Evolutionary conservation across 2,113 vertebrate genomes (phyloP).

Genomic region (Aythya baeri): DNA sequence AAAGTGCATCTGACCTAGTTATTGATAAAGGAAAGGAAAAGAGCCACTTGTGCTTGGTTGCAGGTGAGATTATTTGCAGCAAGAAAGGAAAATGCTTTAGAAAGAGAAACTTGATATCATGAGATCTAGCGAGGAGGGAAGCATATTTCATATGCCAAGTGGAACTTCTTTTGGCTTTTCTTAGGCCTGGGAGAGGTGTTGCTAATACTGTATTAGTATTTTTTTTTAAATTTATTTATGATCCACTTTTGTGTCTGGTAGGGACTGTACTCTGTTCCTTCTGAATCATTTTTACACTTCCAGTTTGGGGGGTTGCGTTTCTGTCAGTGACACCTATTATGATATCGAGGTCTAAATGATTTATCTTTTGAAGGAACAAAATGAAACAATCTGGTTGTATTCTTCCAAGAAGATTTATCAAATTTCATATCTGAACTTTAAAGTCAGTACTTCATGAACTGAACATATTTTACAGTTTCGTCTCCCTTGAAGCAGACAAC

Average conservation of each 20-base stretch:
- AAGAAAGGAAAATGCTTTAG: not conserved
- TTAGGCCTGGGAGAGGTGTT: not conserved
- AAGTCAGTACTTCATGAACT: not conserved
- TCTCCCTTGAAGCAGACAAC: not conserved
- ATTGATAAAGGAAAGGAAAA: not conserved
- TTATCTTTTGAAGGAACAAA: not conserved
- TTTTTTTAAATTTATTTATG: not conserved
- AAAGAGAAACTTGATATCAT: not conserved
- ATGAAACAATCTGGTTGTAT: not conserved
- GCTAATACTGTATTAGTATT: not conserved
- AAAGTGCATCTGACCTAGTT: not conserved
- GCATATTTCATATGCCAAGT: not conserved
- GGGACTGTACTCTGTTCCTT: not conserved
- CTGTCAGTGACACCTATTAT: rapidly evolving
- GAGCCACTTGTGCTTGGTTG: not conserved
- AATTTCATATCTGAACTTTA: not conserved
- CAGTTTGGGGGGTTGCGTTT: not conserved
- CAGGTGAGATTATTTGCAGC: not conserved
- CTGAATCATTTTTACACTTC: not conserved
- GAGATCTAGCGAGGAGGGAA: not conserved
- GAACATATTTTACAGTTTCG: not conserved
- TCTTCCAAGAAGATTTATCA: not conserved
- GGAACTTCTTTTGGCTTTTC: not conserved
- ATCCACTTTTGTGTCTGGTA: not conserved
- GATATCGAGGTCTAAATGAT: not conserved